These are phyloP conservation scores for Callopanchax toddi DNA, from an alignment of 2,113 vertebrate genomes.

Conservation along the genomic window DNA sequence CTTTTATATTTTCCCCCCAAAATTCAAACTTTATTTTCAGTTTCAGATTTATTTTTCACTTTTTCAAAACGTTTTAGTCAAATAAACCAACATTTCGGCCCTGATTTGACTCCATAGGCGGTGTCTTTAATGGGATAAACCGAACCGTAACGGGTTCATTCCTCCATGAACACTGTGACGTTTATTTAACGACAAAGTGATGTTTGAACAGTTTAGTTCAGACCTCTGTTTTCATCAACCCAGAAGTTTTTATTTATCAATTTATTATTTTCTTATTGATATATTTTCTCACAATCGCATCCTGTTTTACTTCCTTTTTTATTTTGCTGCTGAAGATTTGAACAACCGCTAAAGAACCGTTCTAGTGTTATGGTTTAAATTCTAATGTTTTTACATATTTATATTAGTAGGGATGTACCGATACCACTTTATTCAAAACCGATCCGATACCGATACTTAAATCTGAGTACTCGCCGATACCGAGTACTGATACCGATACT, in stretches of 20 bases:
- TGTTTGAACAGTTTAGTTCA: slow-evolving; percentile 21
- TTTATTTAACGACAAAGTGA: slow-evolving; percentile 20
- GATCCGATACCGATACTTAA: no score
- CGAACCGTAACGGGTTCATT: slow-evolving; percentile 38
- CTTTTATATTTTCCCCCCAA: no score
- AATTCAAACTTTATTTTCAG: no score
- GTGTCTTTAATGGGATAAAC: slow-evolving; percentile 10
- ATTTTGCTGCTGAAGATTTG: not conserved
- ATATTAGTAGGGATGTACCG: not conserved
- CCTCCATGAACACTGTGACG: slow-evolving; percentile 68
- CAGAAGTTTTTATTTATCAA: slow-evolving; percentile 20
- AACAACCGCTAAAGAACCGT: slow-evolving; percentile 15
- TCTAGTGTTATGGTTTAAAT: no score
- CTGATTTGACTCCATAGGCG: no score
- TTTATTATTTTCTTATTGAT: slow-evolving; percentile 6
- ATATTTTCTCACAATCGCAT: slow-evolving; percentile 35
- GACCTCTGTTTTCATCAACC: slow-evolving; percentile 26
- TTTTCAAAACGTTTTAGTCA: no score
- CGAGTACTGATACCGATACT: no score
- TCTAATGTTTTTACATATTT: slow-evolving; percentile 1
- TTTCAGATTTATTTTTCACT: no score
- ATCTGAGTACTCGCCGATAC: no score
- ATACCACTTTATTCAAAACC: no score
- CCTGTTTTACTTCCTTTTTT: slow-evolving; percentile 19
- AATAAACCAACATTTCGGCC: no score